Percentiles rank a stretch among this genome's conserved stretches.
phyloP scores from a whole-genome alignment of 1,140 invertebrate genomes.

The Orius insidiosus region DNA sequence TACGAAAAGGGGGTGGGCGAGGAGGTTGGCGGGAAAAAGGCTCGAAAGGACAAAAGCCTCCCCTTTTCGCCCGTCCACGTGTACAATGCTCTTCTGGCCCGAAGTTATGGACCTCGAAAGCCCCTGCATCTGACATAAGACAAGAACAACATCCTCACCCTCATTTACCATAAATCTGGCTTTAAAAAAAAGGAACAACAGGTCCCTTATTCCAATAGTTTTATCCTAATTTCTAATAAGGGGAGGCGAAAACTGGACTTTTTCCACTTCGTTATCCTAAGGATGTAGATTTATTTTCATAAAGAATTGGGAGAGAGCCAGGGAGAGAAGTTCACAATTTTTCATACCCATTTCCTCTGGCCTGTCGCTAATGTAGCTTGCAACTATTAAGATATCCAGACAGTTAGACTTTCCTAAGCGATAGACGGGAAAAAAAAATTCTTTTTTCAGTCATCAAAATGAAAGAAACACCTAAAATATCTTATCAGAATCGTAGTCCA shows the following conservation, averaged over 20 bases:
- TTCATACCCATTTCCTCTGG: background rate
- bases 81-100: background rate
- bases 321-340: constrained; percentile 2
- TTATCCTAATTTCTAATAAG: background rate
- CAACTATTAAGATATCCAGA: too few species aligned
- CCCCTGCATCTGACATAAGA: constrained; percentile 1
- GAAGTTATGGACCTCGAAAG: background rate
- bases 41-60: background rate
- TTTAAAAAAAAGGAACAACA: background rate
- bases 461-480: too few species aligned
- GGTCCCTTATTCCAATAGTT: constrained; percentile 2
- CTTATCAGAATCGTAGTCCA: too few species aligned
- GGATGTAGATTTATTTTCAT: constrained; percentile 10
- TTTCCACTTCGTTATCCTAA: constrained; percentile 10
- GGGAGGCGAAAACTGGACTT: background rate
- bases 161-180: background rate
- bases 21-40: too few species aligned
- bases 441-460: too few species aligned
- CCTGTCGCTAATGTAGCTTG: too few species aligned
- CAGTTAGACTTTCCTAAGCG: too few species aligned
- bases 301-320: constrained; percentile 5
- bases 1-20: too few species aligned
- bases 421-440: too few species aligned
- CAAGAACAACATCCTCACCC: constrained; percentile 1
- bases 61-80: background rate